Conservation (phyloP, 2,888 invertebrate genomes). For the Rhingia campestris region DNA sequence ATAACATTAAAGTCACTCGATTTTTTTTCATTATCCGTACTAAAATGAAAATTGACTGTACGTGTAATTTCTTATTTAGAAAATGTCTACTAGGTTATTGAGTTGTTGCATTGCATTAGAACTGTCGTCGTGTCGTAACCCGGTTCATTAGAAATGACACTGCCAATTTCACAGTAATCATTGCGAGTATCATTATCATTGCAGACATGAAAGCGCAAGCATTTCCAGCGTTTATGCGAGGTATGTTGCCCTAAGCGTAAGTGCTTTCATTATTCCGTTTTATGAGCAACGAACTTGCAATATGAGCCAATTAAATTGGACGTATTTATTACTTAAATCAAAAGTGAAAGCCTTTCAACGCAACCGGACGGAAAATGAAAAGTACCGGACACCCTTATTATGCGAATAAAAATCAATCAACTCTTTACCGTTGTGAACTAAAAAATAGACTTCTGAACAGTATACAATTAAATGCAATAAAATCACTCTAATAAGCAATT, state of each 20-base stretch:
- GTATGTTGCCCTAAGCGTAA: not conserved
- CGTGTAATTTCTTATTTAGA: constrained; percentile 1
- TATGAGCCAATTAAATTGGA: not conserved
- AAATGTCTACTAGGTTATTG: not conserved
- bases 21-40: constrained; percentile 16
- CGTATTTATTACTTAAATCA: not conserved
- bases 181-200: too few species aligned
- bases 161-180: too few species aligned
- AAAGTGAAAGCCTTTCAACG: constrained; percentile 57
- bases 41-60: constrained; percentile 12
- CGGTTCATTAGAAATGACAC: too few species aligned
- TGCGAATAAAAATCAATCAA: constrained; percentile 60
- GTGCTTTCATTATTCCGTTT: constrained; percentile 3
- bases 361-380: constrained; percentile 30
- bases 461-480: constrained; percentile 60
- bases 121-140: too few species aligned
- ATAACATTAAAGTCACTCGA: not conserved
- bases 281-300: constrained; percentile 13
- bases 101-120: too few species aligned
- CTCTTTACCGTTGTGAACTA: constrained; percentile 1
- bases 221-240: not conserved
- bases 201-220: not conserved
- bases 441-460: constrained; percentile 12
- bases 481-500: constrained; percentile 59
- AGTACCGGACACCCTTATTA: constrained; percentile 49